A percentile compares a stretch with the other conserved stretches of the same genome.
These are phyloP conservation scores for Metellina segmentata DNA, from an alignment of 2,888 invertebrate genomes.

Conservation along the genomic window DNA sequence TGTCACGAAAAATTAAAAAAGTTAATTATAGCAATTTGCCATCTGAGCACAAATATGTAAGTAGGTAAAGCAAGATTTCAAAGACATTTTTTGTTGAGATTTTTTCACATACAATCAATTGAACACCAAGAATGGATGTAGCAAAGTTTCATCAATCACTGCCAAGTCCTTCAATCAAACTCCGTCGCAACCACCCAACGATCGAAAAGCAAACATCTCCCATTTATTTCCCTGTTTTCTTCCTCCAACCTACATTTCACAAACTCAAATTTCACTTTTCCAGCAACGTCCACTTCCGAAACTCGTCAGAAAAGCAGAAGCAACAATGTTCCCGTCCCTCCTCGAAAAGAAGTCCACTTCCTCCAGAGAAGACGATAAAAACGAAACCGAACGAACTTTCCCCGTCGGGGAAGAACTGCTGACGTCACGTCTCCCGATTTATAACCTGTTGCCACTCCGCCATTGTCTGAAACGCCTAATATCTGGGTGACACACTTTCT, in stretches of 20 bases:
- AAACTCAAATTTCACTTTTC: background rate
- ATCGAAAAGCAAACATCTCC: background rate
- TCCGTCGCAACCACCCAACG: background rate
- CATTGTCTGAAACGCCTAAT: conserved; percentile 51
- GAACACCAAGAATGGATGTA: too few relatives aligned
- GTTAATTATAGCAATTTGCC: too few relatives aligned
- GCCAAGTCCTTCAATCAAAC: background rate
- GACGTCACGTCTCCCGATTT: conserved; percentile 25
- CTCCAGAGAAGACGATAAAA: conserved; percentile 13
- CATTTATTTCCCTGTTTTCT: background rate
- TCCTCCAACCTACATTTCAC: conserved; percentile 53
- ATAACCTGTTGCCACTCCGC: conserved; percentile 62
- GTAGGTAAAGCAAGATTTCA: too few relatives aligned
- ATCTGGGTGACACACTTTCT: conserved; percentile 72
- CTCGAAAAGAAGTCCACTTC: conserved; percentile 20
- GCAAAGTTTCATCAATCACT: too few relatives aligned
- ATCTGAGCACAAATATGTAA: too few relatives aligned
- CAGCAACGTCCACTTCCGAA: background rate
- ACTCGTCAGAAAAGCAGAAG: background rate
- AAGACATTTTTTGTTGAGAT: too few relatives aligned
- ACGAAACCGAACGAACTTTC: conserved; percentile 43
- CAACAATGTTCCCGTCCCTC: background rate
- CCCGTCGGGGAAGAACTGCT: background rate
- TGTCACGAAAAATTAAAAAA: too few relatives aligned
- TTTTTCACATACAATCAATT: too few relatives aligned